Percentiles rank a stretch among this genome's conserved stretches.
Evolutionary conservation across 2,797 vertebrate species (phyloP).

Genomic region (Bradypus variegatus): DNA sequence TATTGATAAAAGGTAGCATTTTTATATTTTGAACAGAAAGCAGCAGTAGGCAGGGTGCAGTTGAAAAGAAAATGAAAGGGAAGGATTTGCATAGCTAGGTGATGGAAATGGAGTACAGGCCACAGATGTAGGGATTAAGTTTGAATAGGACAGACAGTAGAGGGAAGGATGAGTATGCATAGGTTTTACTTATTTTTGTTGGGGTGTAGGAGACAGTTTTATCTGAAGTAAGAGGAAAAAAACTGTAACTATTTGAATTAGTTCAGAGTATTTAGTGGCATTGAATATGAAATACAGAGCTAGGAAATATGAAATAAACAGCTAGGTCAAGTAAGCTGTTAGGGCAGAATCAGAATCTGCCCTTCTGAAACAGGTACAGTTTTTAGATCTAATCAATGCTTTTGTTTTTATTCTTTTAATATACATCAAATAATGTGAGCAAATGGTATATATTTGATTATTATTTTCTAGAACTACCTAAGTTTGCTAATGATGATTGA

Average conservation of each 20-base stretch:
- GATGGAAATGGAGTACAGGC: background rate
- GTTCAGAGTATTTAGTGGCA: background rate
- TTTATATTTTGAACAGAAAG: background rate
- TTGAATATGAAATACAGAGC: background rate
- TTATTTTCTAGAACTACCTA: background rate
- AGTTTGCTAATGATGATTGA: background rate
- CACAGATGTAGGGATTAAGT: background rate
- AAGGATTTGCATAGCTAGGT: background rate
- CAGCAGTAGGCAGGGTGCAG: background rate
- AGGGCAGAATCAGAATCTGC: background rate
- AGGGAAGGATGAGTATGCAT: background rate
- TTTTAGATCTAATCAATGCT: background rate
- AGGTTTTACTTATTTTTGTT: background rate
- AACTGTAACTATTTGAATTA: background rate
- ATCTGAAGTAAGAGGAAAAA: background rate
- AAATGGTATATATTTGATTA: background rate
- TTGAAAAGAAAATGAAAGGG: background rate
- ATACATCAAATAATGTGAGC: background rate
- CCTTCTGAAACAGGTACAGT: background rate
- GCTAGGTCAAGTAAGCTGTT: background rate
- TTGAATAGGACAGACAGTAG: background rate
- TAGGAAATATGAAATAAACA: background rate
- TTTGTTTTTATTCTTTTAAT: background rate
- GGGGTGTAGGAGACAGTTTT: background rate
- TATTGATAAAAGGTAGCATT: conserved; percentile 1